phyloP scores from a whole-genome alignment of 2,888 invertebrate genomes.

The Cosmia trapezina region DNA sequence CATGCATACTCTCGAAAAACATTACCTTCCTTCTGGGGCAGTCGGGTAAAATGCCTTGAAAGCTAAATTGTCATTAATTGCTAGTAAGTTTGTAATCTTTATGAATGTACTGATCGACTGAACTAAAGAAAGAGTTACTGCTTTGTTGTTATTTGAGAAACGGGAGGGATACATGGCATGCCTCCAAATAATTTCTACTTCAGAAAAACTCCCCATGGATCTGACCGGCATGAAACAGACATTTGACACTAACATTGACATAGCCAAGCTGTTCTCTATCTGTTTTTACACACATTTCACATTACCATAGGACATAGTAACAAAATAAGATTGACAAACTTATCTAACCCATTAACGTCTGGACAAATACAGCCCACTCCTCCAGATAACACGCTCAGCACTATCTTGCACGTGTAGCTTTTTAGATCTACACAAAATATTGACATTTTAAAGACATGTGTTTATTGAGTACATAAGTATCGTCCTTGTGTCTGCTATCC shows the following conservation, averaged over 20 bases:
- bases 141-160: background rate
- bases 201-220: background rate
- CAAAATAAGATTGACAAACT: constrained; percentile 16
- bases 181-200: background rate
- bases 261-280: background rate
- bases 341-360: constrained; percentile 35
- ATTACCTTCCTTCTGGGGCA: too few relatives aligned
- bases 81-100: background rate
- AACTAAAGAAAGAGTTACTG: too few relatives aligned
- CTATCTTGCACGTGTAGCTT: constrained; percentile 50
- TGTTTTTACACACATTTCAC: constrained; percentile 11
- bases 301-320: constrained; percentile 25
- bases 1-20: too few relatives aligned
- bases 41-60: constrained; percentile 2
- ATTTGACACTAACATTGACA: constrained; percentile 13
- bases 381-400: constrained; percentile 8
- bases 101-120: background rate
- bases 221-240: background rate
- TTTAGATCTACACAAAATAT: constrained; percentile 39
- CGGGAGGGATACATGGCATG: too few relatives aligned
- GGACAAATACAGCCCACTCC: constrained; percentile 41
- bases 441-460: constrained; percentile 43
- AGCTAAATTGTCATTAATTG: background rate
- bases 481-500: constrained; percentile 42
- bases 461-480: constrained; percentile 27